phyloP scores from a whole-genome alignment of 2,113 vertebrate genomes.

The Mesoclemmys tuberculata region DNA sequence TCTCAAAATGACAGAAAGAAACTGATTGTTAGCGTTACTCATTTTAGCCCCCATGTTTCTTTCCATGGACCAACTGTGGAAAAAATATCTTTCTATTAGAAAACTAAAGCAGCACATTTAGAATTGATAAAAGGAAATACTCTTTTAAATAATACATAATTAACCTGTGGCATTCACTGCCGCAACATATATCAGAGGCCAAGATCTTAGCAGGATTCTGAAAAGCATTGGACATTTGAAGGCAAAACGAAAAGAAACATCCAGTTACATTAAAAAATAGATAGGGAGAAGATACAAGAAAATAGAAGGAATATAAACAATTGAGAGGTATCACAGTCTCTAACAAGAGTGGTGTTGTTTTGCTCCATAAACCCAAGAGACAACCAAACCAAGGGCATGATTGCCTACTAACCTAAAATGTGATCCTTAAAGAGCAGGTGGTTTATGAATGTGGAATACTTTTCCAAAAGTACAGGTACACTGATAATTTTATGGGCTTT shows the following conservation, averaged over 20 bases:
- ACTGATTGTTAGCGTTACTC: neutral
- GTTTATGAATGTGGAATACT: rapidly evolving
- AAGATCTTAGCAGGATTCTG: rapidly evolving
- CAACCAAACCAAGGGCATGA: neutral
- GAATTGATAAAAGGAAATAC: neutral
- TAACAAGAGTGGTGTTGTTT: rapidly evolving
- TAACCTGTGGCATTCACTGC: rapidly evolving
- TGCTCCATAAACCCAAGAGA: neutral
- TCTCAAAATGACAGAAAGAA: neutral
- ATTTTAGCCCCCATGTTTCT: rapidly evolving
- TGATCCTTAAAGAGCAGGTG: neutral
- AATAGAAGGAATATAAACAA: neutral
- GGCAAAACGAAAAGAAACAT: neutral
- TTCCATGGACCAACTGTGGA: neutral
- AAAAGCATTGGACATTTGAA: rapidly evolving
- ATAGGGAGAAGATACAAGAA: neutral
- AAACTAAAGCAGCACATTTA: neutral
- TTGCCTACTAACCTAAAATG: rapidly evolving
- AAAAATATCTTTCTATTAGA: neutral
- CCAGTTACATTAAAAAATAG: neutral
- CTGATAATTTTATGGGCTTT: neutral
- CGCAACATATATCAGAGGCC: neutral
- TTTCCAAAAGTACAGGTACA: rapidly evolving
- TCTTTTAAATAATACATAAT: neutral
- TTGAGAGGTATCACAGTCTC: neutral